A percentile compares a stretch with the other conserved stretches of the same genome.
phyloP scores from a whole-genome alignment of 2,888 invertebrate species.

The Harpagoxenus sublaevis region DNA sequence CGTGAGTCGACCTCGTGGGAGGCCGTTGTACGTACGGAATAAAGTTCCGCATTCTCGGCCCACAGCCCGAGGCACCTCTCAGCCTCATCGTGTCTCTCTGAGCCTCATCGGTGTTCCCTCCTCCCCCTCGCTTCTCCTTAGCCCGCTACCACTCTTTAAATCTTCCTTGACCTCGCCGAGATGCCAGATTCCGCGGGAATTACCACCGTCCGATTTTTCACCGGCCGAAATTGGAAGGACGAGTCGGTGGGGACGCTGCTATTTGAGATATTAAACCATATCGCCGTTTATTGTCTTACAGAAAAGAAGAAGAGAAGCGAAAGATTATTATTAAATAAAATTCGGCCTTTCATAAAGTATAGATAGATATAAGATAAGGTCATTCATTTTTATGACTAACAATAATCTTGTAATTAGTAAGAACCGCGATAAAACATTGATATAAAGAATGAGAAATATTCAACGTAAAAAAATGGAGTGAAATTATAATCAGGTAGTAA shows the following conservation, averaged over 20 bases:
- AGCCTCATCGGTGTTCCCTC: slow-evolving; percentile 43
- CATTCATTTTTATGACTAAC: neutral
- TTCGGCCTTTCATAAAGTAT: neutral
- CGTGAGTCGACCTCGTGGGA: slow-evolving; percentile 75
- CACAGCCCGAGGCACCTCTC: slow-evolving; percentile 83
- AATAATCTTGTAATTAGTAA: neutral
- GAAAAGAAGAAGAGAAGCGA: neutral
- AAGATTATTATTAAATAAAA: neutral
- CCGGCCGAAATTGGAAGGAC: slow-evolving; percentile 29
- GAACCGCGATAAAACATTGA: neutral
- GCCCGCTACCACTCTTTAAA: slow-evolving; percentile 63
- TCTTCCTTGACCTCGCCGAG: slow-evolving; percentile 54
- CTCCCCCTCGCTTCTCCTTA: neutral
- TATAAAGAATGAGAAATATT: neutral
- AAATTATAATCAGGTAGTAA: neutral
- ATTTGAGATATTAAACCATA: neutral
- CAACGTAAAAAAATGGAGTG: neutral
- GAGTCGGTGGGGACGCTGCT: neutral
- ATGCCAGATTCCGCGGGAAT: slow-evolving; percentile 51
- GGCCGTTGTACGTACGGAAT: slow-evolving; percentile 67
- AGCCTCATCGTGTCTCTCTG: slow-evolving; percentile 70
- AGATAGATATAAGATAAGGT: neutral
- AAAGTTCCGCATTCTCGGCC: slow-evolving; percentile 85
- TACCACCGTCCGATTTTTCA: slow-evolving; percentile 30
- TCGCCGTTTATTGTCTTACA: neutral